Percentiles rank a stretch among this genome's conserved stretches.
Conservation (phyloP, 2,113 vertebrate species). For the Pardalotus punctatus region DNA sequence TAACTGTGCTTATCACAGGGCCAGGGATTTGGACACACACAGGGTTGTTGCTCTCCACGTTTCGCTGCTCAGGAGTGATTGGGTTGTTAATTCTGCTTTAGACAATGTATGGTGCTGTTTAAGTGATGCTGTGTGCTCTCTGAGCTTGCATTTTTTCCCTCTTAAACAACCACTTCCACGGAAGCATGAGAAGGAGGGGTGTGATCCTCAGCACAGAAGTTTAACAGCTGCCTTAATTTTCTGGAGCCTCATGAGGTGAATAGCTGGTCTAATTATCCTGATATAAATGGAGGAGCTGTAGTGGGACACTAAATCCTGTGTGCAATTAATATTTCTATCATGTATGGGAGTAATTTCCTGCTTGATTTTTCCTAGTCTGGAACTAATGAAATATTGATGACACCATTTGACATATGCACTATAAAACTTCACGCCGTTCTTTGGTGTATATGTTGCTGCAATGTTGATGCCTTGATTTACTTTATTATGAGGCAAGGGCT, state of each 20-base stretch:
- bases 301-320: neutral
- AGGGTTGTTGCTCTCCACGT: neutral
- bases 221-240: neutral
- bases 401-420: neutral
- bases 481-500: neutral
- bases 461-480: neutral
- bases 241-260: neutral
- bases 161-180: neutral
- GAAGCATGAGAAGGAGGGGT: neutral
- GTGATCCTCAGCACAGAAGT: neutral
- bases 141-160: neutral
- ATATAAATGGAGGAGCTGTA: neutral
- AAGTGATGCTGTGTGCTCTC: neutral
- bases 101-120: neutral
- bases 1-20: neutral
- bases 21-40: neutral
- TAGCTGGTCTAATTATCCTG: neutral
- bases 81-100: neutral
- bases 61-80: neutral
- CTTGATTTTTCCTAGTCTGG: neutral
- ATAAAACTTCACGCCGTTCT: fast-evolving
- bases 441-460: neutral
- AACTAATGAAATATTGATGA: neutral
- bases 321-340: neutral
- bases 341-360: neutral